Evolutionary conservation across 1,140 invertebrate genomes (phyloP).

Genomic region (Cotesia chilonis): DNA sequence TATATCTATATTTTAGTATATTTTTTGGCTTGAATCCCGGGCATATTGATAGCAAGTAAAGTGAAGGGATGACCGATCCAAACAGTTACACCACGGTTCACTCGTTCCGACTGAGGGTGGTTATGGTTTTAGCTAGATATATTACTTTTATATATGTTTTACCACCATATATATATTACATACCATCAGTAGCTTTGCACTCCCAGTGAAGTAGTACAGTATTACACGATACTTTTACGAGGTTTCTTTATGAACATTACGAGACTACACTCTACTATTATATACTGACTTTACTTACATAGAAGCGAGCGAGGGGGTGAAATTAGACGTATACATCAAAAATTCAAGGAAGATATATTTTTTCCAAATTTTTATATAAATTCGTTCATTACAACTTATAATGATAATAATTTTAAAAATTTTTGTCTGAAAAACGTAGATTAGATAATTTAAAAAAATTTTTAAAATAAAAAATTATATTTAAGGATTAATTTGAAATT

Average conservation of each 20-base stretch:
- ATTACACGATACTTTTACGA: slow-evolving; percentile 35
- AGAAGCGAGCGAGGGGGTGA: too few species aligned
- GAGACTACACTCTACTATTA: slow-evolving; percentile 20
- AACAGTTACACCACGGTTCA: slow-evolving; percentile 21
- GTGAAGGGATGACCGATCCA: slow-evolving; percentile 25
- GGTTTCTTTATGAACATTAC: slow-evolving; percentile 35
- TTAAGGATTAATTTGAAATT: too few species aligned
- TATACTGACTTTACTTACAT: slow-evolving; percentile 6
- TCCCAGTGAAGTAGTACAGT: slow-evolving; percentile 11
- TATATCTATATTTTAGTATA: neutral
- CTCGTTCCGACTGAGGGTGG: slow-evolving; percentile 32
- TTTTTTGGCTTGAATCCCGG: slow-evolving; percentile 9
- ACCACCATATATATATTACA: neutral
- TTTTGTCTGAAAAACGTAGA: too few species aligned
- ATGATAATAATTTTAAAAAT: too few species aligned
- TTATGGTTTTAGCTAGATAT: slow-evolving; percentile 40
- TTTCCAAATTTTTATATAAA: too few species aligned
- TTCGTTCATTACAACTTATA: too few species aligned
- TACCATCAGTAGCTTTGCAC: too few species aligned
- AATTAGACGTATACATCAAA: too few species aligned
- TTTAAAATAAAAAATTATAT: too few species aligned
- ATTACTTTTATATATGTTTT: slow-evolving; percentile 7
- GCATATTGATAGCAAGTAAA: slow-evolving; percentile 37
- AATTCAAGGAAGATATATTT: too few species aligned
- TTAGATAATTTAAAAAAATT: too few species aligned